phyloP scores from a whole-genome alignment of 2,797 vertebrate species.

The Tokudaia tokunoshimensis region DNA sequence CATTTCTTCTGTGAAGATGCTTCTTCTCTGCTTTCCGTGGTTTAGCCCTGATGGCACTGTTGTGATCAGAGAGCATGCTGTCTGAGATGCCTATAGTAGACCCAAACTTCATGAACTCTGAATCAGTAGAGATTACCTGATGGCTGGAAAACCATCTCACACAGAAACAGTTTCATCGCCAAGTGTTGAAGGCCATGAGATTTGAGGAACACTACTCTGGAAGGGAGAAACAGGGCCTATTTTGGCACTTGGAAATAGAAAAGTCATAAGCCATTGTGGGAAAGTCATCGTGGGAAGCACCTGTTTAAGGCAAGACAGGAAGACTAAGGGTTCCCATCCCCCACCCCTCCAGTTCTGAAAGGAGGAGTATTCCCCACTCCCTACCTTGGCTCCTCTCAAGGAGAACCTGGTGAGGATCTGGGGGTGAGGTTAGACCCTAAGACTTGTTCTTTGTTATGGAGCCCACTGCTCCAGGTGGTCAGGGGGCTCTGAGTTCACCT shows the following conservation, averaged over 20 bases:
- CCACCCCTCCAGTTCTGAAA: background rate
- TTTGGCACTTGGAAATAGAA: background rate
- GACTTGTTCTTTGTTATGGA: background rate
- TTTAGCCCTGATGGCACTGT: no score
- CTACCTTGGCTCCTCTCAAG: background rate
- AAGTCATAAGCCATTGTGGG: background rate
- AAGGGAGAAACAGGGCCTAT: background rate
- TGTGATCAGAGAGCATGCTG: background rate
- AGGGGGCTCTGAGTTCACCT: background rate
- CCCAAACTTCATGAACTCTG: background rate
- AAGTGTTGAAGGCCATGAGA: background rate
- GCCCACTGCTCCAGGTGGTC: background rate
- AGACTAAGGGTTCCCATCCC: rapidly evolving
- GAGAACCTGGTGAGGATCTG: background rate
- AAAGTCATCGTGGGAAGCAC: background rate
- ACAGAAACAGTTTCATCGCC: background rate
- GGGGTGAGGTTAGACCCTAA: background rate
- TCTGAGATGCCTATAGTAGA: background rate
- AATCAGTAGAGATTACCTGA: background rate
- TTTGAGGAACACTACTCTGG: background rate
- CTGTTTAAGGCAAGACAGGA: background rate
- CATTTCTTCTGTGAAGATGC: background rate
- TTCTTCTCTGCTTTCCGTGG: background rate
- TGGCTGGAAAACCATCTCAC: background rate
- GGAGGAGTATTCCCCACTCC: background rate